Percentiles rank a stretch among this genome's conserved stretches.
Conservation (phyloP, 2,797 vertebrate species). For the Manis javanica region DNA sequence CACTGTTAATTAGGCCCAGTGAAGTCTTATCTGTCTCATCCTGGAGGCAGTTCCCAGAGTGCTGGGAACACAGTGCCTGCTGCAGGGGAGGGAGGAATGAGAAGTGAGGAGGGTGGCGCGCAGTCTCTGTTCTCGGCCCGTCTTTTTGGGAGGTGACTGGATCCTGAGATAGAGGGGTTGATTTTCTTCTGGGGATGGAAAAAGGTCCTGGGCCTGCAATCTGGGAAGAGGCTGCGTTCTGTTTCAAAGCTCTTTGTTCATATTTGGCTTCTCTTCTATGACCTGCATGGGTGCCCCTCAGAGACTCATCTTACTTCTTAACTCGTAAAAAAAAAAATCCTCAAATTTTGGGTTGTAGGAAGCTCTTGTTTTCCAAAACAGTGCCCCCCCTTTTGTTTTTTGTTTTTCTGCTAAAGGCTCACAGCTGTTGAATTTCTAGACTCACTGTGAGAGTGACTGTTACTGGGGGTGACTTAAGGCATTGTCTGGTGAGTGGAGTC, state of each 20-base stretch:
- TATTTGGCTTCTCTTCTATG: not conserved
- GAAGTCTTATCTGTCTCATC: slow-evolving; percentile 27
- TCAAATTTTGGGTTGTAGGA: not conserved
- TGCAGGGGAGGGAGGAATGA: not conserved
- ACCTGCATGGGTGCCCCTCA: not conserved
- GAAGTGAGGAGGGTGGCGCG: not conserved
- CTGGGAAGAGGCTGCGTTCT: not conserved
- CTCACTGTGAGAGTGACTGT: not conserved
- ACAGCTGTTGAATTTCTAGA: not conserved
- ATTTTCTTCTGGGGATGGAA: not conserved
- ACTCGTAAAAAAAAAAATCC: not conserved
- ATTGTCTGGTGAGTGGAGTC: not conserved
- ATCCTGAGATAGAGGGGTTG: not conserved
- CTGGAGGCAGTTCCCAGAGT: not conserved
- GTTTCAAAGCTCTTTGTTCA: not conserved
- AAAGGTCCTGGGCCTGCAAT: not conserved
- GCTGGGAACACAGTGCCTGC: not conserved
- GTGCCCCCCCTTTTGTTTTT: not conserved
- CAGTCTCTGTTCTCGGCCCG: not conserved
- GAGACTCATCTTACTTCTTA: not conserved
- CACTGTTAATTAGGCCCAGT: not conserved
- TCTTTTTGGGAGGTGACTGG: not conserved
- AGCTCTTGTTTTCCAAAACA: not conserved
- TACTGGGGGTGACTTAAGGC: not conserved
- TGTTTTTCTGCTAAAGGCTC: not conserved